Base-by-base conservation (phyloP, 2,888 invertebrate genomes). In the Archaeoteleia sp. region DNA sequence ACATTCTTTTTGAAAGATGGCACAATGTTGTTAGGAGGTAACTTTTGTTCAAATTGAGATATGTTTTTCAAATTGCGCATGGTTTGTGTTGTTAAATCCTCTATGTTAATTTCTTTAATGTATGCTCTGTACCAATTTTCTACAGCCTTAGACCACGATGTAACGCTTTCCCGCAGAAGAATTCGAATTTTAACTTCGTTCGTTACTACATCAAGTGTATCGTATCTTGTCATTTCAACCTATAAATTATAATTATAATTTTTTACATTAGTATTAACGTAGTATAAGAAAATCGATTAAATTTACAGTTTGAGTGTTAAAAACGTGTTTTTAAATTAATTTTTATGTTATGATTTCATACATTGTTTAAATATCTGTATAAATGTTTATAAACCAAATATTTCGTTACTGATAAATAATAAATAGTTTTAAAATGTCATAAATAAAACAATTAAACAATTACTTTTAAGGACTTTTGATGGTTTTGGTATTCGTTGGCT, bases 401-500 rank as follows among this genome's bases (percentile, higher is more conserved):
- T 29, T 9, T 2, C 8, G 8, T 29, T 8, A 29, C 17, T 14
- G 2, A n/a, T 29, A 1, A 13, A 27, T 2, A 43, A 35, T 2
- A 29, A 10, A 23, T 13, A 9, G 15, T 10, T 23, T n/a, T n/a
- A n/a, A n/a, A n/a, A n/a, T n/a, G n/a, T n/a, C n/a, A n/a, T n/a
- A n/a, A n/a, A n/a, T n/a, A n/a, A n/a, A n/a, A n/a, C n/a, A n/a
- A n/a, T n/a, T 13, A 9, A 45, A 27, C 23, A 69, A 67, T 72
- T 84, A 93, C 94, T 87, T 93, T 92, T 78, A 96, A 95, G 79
- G 92, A 90, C 82, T 93, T 95, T 84, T 96, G 96, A 87, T 94
- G 93, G 0, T 89, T 89, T 69, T 93, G 90, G 80, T 91, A 95
- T 77, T 93, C 91, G 51, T 89, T 90, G 0, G 95, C 93, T 57